These are phyloP conservation scores for Phoeniculus purpureus DNA, from an alignment of 2,797 vertebrate species.

Conservation along the genomic window DNA sequence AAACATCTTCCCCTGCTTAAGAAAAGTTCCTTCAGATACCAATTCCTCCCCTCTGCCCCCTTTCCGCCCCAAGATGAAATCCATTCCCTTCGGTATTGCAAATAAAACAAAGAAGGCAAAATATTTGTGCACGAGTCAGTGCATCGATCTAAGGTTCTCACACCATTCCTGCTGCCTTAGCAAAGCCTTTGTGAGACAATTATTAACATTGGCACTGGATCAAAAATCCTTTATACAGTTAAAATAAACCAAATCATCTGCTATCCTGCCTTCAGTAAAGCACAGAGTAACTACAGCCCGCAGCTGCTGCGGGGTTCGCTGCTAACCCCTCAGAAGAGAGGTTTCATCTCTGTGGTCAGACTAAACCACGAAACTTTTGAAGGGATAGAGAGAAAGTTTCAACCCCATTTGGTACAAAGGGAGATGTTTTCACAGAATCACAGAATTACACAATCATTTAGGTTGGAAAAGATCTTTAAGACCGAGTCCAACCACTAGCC, in stretches of 20 bases:
- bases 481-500: too few species aligned
- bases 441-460: too few species aligned
- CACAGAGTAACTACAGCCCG: constrained; percentile 13
- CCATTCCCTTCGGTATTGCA: not conserved
- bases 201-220: constrained; percentile 51
- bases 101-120: constrained; percentile 54
- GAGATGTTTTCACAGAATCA: not conserved
- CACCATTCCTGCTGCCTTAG: constrained; percentile 52
- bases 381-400: not conserved
- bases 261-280: constrained; percentile 20
- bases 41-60: not conserved
- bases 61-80: not conserved
- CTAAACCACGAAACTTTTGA: not conserved
- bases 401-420: not conserved
- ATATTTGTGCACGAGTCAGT: constrained; percentile 45
- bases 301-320: not conserved
- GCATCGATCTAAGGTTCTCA: not conserved
- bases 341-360: not conserved
- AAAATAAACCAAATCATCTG: constrained; percentile 24
- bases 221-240: constrained; percentile 58
- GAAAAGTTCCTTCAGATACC: constrained; percentile 5
- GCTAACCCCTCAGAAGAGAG: not conserved
- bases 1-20: not conserved
- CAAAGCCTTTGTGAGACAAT: constrained; percentile 44
- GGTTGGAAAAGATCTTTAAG: too few species aligned